Base-by-base conservation (phyloP, 2,888 invertebrate genomes). In the Pseudanteris insignis region DNA sequence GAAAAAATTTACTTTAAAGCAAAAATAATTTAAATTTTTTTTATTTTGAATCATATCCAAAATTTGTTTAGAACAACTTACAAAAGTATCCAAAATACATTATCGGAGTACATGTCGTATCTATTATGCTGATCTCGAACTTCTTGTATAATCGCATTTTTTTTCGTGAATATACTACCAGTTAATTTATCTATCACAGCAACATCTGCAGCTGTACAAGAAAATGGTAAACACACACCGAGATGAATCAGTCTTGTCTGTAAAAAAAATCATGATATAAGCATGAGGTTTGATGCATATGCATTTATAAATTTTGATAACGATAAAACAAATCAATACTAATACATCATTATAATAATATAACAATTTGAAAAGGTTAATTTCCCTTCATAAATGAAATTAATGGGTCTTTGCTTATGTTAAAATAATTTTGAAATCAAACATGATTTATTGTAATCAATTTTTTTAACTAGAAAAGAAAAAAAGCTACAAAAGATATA, bases 171-270 rank as follows among this genome's bases (percentile, higher is more conserved):
- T 5, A 83, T 82, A 41, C 83, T 83, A 0, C 86, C 85, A 0
- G 84, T 72, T 8, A 77, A 81, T 67, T 81, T 75, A 1, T 71
- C 73, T 34, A 79, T 70, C 2, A 77, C 77, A 9, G 81, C 79
- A n/a, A 91, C 86, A 54, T 89, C 89, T 2, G 80, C 75, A 3
- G 85, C 84, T 3, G 84, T 81, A 74, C 92, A 92, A 3, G 86
- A 82, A 41, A 84, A 83, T 8, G 92, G 92, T 46, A 92, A 81
- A 73, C 92, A 92, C 8, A 90, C 80, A 0, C 92, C 92, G 2
- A 92, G 81, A 71, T 90, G 88, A 33, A 92, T 81, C 2, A 86
- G 85, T 72, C 89, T 86, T 25, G 85, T 84, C 91, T 91, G 77
- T 28, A 77, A 76, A 18, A 3, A 18, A 18, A 18, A n/a, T n/a